Percentiles rank a stretch among this genome's conserved stretches.
Evolutionary conservation across 37 sponge, comb jelly and placozoan genomes (phyloP).

Genomic region (Amphimedon queenslandica): DNA sequence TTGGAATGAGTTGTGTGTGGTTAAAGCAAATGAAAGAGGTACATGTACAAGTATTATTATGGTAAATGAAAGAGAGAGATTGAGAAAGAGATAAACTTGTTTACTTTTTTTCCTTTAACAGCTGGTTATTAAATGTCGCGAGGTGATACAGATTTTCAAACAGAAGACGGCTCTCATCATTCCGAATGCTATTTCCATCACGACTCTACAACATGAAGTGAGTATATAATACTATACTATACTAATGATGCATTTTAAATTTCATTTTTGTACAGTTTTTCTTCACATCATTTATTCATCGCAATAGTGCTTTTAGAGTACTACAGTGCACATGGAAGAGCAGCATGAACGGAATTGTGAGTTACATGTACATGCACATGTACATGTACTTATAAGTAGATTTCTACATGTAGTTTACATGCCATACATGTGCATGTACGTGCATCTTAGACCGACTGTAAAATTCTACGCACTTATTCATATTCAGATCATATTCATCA

Average conservation of each 20-base stretch:
- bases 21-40: too few species aligned
- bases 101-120: conserved; percentile 14
- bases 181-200: conserved; percentile 60
- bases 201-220: conserved; percentile 47
- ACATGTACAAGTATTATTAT: too few species aligned
- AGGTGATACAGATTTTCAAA: conserved; percentile 43
- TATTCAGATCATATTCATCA: too few species aligned
- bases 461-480: too few species aligned
- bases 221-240: background rate
- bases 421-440: too few species aligned
- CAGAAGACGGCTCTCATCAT: conserved; percentile 47
- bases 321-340: conserved; percentile 45
- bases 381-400: too few species aligned
- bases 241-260: background rate
- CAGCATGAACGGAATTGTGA: conserved; percentile 21
- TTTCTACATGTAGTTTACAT: too few species aligned
- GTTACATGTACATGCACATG: too few species aligned
- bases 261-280: conserved; percentile 34
- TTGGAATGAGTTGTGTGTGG: too few species aligned
- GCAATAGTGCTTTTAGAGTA: conserved; percentile 30
- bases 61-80: too few species aligned
- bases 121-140: conserved; percentile 27
- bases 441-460: too few species aligned
- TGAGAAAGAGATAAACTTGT: too few species aligned
- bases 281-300: conserved; percentile 41